Base-by-base conservation (phyloP, 2,113 vertebrate species). In the Larimichthys crocea region DNA sequence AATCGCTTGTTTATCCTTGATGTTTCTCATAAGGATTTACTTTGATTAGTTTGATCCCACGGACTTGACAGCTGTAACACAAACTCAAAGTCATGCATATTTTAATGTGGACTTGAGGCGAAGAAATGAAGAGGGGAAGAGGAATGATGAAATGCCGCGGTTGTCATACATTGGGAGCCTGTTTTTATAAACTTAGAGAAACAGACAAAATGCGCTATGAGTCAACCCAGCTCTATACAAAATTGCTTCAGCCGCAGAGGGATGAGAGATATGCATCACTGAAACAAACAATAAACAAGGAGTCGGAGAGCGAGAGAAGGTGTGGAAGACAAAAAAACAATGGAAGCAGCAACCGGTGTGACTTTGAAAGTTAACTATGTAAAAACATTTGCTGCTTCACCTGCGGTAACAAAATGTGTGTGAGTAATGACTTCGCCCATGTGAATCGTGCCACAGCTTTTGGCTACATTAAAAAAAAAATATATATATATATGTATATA, bases 21-120 rank as follows among this genome's bases (percentile, higher is more conserved):
- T 82, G 86, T 84, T 89, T 85, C 56, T 86, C 74, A 17, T 73
- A 56, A 79, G 85, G 86, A 80, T 88, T 91, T 86, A 74, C 69
- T 87, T 90, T 91, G 86, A 85, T 89, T 85, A 75, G 84, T 85
- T 86, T 85, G 87, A 91, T 89, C 76, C 70, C 50, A 35, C 78
- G 26, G 44, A 82, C 74, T 74, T 88, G 82, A 88, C 86, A 87
- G 80, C 79, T 88, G 75, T 74, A 83, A 74, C 59, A 67, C 84
- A 87, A 83, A 88, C 78, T 88, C 80, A 72, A 62, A 71, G 74
- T 80, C 83, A 69, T 85, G 84, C 86, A 90, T 86, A 88, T 90
- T 90, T 91, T 78, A 89, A 84, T 76, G 65, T 60, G 52, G 60
- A 88, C 79, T 76, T 31, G 60, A 84, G 85, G 89, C 81, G 46